A percentile compares a stretch with the other conserved stretches of the same genome.
These are phyloP conservation scores for Porites evermanni DNA, from an alignment of 92 coral and sea anemone genomes.

Conservation along the genomic window DNA sequence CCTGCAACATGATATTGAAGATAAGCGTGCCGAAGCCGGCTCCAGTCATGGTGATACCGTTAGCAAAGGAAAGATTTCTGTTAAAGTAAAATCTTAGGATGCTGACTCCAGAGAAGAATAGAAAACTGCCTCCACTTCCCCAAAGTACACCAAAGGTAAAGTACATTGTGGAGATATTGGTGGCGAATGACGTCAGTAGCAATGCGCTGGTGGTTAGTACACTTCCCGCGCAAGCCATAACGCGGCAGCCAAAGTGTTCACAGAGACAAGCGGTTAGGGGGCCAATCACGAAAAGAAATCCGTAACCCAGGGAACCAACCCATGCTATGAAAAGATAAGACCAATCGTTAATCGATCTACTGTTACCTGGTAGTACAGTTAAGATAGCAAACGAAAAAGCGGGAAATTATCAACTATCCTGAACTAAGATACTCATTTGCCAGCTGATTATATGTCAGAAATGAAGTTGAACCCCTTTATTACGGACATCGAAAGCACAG, in stretches of 20 bases:
- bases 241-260: slow-evolving; percentile 84
- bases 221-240: slow-evolving; percentile 78
- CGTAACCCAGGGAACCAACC: slow-evolving; percentile 88
- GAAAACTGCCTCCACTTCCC: slow-evolving; percentile 86
- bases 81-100: slow-evolving; percentile 76
- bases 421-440: no score
- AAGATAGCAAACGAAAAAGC: no score
- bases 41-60: slow-evolving; percentile 88
- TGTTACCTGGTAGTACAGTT: no score
- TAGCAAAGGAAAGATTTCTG: slow-evolving; percentile 73
- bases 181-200: slow-evolving; percentile 74
- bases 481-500: no score
- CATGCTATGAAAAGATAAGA: slow-evolving; percentile 62
- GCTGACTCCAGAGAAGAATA: slow-evolving; percentile 76
- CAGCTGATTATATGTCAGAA: no score
- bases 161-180: slow-evolving; percentile 73
- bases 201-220: slow-evolving; percentile 54
- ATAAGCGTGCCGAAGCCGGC: slow-evolving; percentile 82
- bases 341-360: background rate
- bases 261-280: slow-evolving; percentile 74
- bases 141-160: slow-evolving; percentile 85
- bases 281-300: slow-evolving; percentile 73
- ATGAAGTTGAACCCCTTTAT: no score
- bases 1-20: slow-evolving; percentile 64
- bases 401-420: no score